Evolutionary conservation across 2,113 vertebrate genomes (phyloP).

Genomic region (Mesitornis unicolor): DNA sequence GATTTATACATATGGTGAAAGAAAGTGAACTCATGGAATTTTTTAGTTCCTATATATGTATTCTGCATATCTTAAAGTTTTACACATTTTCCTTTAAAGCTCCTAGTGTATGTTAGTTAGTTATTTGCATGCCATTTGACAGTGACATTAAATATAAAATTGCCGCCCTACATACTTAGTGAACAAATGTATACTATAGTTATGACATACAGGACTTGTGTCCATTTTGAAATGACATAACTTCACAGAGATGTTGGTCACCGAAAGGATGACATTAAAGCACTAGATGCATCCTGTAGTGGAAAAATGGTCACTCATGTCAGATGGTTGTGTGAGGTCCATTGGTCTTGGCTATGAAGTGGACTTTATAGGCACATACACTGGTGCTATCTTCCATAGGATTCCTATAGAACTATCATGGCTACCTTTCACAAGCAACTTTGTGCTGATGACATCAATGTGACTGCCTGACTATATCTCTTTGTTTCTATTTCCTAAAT

Average conservation of each 20-base stretch:
- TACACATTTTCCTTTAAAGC: not conserved
- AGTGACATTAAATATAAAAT: not conserved
- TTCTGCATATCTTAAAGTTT: not conserved
- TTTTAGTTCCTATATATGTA: not conserved
- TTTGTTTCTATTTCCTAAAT: constrained; percentile 21
- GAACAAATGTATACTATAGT: not conserved
- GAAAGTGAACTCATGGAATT: not conserved
- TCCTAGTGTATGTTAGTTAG: not conserved
- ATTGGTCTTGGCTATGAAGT: not conserved
- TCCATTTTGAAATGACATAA: not conserved
- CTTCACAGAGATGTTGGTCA: not conserved
- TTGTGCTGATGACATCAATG: not conserved
- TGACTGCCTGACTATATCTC: not conserved
- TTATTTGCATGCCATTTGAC: not conserved
- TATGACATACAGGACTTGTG: not conserved
- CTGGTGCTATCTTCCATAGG: not conserved
- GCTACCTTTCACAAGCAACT: not conserved
- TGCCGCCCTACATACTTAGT: not conserved
- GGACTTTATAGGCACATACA: rapidly evolving
- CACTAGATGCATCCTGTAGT: not conserved
- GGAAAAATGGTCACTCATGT: not conserved
- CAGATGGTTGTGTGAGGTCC: not conserved
- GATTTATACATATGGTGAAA: not conserved
- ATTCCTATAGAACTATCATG: rapidly evolving
- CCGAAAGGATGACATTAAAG: not conserved